Conservation (phyloP, 1,140 invertebrate species). For the Heliothis virescens region DNA sequence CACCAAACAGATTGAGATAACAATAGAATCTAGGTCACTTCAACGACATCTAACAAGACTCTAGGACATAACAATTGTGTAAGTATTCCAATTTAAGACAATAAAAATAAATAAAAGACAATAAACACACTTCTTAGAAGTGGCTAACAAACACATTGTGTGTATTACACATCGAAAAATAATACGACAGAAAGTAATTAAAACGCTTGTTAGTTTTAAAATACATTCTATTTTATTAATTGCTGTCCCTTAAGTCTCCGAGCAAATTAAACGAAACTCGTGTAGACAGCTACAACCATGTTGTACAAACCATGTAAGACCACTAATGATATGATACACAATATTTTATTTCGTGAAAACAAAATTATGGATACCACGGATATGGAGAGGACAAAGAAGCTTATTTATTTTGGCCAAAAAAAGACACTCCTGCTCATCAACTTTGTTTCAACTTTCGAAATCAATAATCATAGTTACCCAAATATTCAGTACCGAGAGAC, state of each 20-base stretch:
- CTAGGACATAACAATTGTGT: too few species aligned
- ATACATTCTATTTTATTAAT: neutral
- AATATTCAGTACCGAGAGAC: too few species aligned
- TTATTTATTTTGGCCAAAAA: neutral
- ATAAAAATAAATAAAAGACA: too few species aligned
- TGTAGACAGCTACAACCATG: neutral
- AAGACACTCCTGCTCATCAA: neutral
- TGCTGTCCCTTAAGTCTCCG: slow-evolving; percentile 19
- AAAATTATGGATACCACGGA: slow-evolving; percentile 3
- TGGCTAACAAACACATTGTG: too few species aligned
- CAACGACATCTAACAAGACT: too few species aligned
- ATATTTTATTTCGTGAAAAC: slow-evolving; percentile 5
- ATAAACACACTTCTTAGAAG: too few species aligned
- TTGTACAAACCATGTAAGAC: neutral
- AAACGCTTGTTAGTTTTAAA: slow-evolving; percentile 4
- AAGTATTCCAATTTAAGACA: too few species aligned
- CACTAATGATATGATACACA: slow-evolving; percentile 1
- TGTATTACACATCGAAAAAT: too few species aligned
- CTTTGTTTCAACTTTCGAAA: neutral
- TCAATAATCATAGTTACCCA: too few species aligned
- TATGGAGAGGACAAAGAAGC: neutral
- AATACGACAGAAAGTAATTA: neutral
- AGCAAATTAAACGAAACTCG: slow-evolving; percentile 8
- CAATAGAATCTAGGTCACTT: too few species aligned
- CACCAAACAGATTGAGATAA: too few species aligned